Evolutionary conservation across 2,113 vertebrate genomes (phyloP), one percentile per base, ranked within the genome.

Genomic region (Solea senegalensis): DNA sequence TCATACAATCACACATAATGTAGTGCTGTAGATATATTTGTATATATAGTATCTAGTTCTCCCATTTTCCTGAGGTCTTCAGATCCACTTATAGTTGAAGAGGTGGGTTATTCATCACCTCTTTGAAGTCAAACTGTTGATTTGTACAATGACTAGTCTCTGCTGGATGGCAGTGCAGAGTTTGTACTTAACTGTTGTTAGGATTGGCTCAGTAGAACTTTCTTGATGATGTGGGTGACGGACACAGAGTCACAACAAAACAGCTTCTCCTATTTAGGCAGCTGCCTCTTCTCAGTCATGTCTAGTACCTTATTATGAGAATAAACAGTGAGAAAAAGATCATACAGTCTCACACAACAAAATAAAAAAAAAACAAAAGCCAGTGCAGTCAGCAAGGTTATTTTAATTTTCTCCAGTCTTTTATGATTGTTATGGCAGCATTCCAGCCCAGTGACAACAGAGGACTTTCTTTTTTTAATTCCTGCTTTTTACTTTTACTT

Each of bases 161-260:
- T 56, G 3, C 9, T 13, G 15, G 5, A 8, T 61, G 12, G 7
- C 43, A 60, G 11, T 2, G 2, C 45, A 27, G 2, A 7, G 12
- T 46, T 46, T 46, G 44, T 9, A 28, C 26, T 46, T 55, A 16
- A 12, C 16, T 55, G 4, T 21, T 2, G 11, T 28, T 21, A 1
- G n/a, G 15, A 15, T 44, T 27, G 14, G 8, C n/a, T 63, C 26
- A 46, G 2, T 48, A 27, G 5, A 3, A 45, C 14, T 43, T 54
- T 43, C 45, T 4, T 21, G 45, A 41, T 26, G 27, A 13, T 21
- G 21, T 21, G 40, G 14, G 3, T 45, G 8, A 28, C 21, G 43
- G 16, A 43, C 21, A 26, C 34, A 41, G 54, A 46, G 34, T 69
- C 65, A 45, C 65, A 58, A 44, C 16, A 51, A 46, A 4, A 28